These are phyloP conservation scores for Pseudochaenichthys georgianus DNA, from an alignment of 2,797 vertebrate genomes.

Conservation along the genomic window DNA sequence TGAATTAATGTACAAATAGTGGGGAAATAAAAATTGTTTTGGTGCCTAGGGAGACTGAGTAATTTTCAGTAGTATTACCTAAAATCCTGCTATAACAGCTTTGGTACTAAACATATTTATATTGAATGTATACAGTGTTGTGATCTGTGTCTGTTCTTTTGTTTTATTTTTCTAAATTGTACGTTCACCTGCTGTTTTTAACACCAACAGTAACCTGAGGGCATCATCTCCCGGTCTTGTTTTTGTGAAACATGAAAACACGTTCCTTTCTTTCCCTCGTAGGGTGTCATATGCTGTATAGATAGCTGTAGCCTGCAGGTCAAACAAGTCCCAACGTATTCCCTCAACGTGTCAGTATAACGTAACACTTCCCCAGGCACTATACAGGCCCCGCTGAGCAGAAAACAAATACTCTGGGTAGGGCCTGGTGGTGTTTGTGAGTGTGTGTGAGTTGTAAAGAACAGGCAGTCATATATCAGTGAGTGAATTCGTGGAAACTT, in stretches of 20 bases:
- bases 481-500: slow-evolving; percentile 64
- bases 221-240: slow-evolving; percentile 1
- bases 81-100: background rate
- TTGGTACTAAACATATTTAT: background rate
- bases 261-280: slow-evolving; percentile 22
- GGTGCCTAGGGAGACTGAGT: background rate
- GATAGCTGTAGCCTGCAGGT: slow-evolving; percentile 44
- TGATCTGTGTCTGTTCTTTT: background rate
- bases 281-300: slow-evolving; percentile 34
- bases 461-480: slow-evolving; percentile 48
- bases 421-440: slow-evolving; percentile 20
- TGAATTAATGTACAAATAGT: background rate
- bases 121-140: background rate
- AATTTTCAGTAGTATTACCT: too few relatives aligned
- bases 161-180: background rate
- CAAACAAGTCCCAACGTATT: slow-evolving; percentile 65
- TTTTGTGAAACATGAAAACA: slow-evolving; percentile 36
- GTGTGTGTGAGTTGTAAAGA: slow-evolving; percentile 23
- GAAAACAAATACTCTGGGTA: slow-evolving; percentile 59
- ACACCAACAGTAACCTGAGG: background rate
- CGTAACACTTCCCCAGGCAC: slow-evolving; percentile 59
- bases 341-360: slow-evolving; percentile 36
- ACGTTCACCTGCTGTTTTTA: slow-evolving; percentile 10
- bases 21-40: background rate
- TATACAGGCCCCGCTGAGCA: slow-evolving; percentile 17